Evolutionary conservation across 2,113 vertebrate species (phyloP).

Genomic region (Eudyptes chrysolophus): DNA sequence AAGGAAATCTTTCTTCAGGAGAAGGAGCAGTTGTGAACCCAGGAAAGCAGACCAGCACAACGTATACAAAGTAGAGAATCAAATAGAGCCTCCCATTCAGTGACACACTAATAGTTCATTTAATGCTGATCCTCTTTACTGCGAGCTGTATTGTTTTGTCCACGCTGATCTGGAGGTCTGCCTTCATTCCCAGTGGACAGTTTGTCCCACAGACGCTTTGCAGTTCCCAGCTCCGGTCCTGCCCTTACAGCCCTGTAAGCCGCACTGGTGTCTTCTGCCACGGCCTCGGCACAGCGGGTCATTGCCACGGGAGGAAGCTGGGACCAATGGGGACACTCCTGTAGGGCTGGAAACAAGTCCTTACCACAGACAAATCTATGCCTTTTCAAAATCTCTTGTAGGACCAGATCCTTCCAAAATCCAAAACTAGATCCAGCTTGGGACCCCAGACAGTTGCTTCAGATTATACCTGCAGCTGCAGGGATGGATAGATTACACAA

Average conservation of each 20-base stretch:
- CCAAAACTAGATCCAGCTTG: not conserved
- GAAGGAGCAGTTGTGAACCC: not conserved
- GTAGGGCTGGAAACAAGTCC: not conserved
- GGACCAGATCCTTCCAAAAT: not conserved
- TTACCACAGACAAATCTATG: not conserved
- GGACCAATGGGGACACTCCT: rapidly evolving
- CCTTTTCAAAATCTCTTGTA: not conserved
- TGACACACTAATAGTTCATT: rapidly evolving
- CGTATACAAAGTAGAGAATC: rapidly evolving
- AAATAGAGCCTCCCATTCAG: not conserved
- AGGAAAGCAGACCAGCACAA: not conserved
- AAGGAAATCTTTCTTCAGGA: not conserved
- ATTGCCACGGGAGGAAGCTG: not conserved
- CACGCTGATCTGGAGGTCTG: not conserved
- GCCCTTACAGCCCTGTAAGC: not conserved
- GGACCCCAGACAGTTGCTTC: not conserved
- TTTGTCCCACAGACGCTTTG: not conserved
- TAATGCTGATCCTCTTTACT: not conserved
- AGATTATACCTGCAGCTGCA: not conserved
- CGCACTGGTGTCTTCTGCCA: not conserved
- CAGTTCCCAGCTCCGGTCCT: not conserved
- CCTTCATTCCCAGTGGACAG: not conserved
- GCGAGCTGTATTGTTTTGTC: not conserved
- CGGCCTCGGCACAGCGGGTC: rapidly evolving
- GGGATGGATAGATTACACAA: not conserved